Conservation (phyloP, 2,113 vertebrate species). For the Heliornis fulica region DNA sequence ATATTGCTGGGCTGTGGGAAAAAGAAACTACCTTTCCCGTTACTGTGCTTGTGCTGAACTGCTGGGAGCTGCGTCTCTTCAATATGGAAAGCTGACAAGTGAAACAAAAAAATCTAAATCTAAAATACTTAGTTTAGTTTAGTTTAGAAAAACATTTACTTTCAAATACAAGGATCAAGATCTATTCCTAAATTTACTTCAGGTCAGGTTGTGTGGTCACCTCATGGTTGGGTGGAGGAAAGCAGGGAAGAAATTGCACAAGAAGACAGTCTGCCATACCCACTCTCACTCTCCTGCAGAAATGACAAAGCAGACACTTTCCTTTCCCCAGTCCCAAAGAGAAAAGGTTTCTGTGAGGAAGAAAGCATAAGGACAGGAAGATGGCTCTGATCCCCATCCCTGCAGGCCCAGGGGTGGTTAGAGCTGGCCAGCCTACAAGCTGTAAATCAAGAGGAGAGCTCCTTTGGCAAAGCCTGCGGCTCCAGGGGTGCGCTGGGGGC, state of each 20-base stretch:
- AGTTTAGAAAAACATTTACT: background rate
- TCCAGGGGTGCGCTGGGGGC: rapidly evolving
- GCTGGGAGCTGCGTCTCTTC: background rate
- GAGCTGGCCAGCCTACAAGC: background rate
- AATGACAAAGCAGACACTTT: background rate
- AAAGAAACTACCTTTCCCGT: background rate
- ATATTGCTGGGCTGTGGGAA: background rate
- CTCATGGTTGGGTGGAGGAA: background rate
- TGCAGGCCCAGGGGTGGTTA: background rate
- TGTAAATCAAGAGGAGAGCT: background rate
- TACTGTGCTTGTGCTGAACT: background rate
- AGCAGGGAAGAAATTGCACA: background rate
- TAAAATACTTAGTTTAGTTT: background rate
- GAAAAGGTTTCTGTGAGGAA: background rate
- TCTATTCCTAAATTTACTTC: background rate
- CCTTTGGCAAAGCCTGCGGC: background rate
- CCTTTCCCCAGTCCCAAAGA: background rate
- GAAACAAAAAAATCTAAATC: background rate
- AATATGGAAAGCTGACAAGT: background rate
- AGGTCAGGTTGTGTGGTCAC: background rate
- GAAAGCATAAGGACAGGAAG: background rate
- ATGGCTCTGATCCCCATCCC: background rate
- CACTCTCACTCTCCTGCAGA: background rate
- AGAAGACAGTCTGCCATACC: background rate
- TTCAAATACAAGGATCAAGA: background rate